Percentiles rank a stretch among this genome's conserved stretches.
These are phyloP conservation scores for Adelognathus sp. DNA, from an alignment of 2,888 invertebrate genomes.

Conservation along the genomic window DNA sequence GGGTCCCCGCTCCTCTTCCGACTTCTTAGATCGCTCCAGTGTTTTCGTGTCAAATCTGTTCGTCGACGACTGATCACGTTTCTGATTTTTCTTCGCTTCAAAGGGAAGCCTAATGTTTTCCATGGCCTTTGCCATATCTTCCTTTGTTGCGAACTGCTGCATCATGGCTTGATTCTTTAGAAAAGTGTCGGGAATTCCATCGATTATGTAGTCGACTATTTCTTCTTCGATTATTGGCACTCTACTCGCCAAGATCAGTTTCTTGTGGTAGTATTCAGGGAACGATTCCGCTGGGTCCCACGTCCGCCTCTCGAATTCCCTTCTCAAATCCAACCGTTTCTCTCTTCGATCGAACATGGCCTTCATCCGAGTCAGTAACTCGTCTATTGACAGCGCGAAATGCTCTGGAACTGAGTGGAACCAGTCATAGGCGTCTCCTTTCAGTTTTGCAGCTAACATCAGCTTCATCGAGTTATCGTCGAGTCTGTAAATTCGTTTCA, in stretches of 20 bases:
- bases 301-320: constrained; percentile 35
- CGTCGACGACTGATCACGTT: background rate
- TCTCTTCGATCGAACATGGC: constrained; percentile 44
- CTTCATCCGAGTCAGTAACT: constrained; percentile 37
- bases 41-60: background rate
- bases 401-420: constrained; percentile 46
- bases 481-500: constrained; percentile 19
- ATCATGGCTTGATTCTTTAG: constrained; percentile 45
- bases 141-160: constrained; percentile 11
- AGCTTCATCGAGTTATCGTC: constrained; percentile 24
- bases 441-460: constrained; percentile 42
- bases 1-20: background rate
- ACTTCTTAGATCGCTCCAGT: background rate
- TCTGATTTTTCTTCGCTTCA: background rate
- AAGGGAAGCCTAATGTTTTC: background rate
- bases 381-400: constrained; percentile 11
- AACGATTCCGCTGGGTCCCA: constrained; percentile 48
- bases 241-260: constrained; percentile 47
- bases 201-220: constrained; percentile 51
- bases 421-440: constrained; percentile 33
- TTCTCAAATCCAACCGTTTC: constrained; percentile 13
- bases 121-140: constrained; percentile 10
- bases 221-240: constrained; percentile 43
- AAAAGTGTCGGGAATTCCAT: constrained; percentile 42
- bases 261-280: constrained; percentile 53